Evolutionary conservation across 2,888 invertebrate genomes (phyloP).

Genomic region (Copidosoma aretas): DNA sequence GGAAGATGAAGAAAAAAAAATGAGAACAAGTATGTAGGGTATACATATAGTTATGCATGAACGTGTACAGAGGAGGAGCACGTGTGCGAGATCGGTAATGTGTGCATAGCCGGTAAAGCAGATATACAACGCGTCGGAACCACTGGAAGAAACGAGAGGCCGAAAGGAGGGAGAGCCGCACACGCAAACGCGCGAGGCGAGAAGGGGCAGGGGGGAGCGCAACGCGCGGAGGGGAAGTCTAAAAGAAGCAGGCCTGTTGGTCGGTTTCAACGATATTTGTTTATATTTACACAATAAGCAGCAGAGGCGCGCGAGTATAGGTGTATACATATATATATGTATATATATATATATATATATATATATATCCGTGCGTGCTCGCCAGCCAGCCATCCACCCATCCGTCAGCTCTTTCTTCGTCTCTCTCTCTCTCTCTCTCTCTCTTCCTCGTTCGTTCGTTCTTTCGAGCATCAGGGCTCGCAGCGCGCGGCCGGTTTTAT

Average conservation of each 20-base stretch:
- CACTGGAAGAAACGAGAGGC: too few species aligned
- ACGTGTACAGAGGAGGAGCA: neutral
- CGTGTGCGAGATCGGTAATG: neutral
- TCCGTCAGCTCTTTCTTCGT: conserved; percentile 27
- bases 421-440: conserved; percentile 44
- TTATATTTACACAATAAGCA: conserved; percentile 64
- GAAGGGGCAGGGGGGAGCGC: conserved; percentile 43
- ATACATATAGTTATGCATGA: neutral
- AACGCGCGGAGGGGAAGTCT: conserved; percentile 47
- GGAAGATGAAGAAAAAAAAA: neutral
- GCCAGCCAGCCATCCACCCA: too few species aligned
- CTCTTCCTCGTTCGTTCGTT: conserved; percentile 1
- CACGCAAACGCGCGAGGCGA: conserved; percentile 33
- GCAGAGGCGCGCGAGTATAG: too few species aligned
- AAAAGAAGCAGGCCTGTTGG: conserved; percentile 62
- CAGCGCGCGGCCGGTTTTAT: conserved; percentile 48
- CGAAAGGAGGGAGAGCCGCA: neutral
- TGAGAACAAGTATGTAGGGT: neutral
- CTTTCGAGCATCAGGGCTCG: conserved; percentile 8
- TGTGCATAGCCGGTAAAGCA: neutral
- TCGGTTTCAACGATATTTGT: conserved; percentile 63
- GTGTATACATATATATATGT: too few species aligned
- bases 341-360: too few species aligned
- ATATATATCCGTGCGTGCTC: too few species aligned
- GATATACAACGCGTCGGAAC: conserved; percentile 1